Evolutionary conservation across 2,888 invertebrate genomes (phyloP), one percentile per base, ranked within the genome.

Genomic region (Taenaris catops): DNA sequence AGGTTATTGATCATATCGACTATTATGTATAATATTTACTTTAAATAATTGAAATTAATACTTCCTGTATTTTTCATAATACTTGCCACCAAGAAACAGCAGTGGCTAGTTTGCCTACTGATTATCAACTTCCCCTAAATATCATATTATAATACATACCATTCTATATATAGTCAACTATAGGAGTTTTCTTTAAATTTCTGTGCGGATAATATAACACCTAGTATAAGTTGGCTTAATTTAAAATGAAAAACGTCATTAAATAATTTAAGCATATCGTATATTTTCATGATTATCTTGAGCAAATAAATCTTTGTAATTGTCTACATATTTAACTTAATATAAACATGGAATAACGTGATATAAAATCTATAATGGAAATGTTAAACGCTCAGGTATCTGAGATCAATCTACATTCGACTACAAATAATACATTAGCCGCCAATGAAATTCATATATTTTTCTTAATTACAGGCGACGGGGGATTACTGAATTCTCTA

Each of bases 301-400:
- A 84, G 83, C 83, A 83, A 81, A 81, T 66, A 69, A 79, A 75
- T 66, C 68, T 73, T 74, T 76, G 69, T 57, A 74, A 71, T 75
- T 72, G 69, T 68, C 55, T 62, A 62, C 68, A 69, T 58, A 58
- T 76, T 73, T 67, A 73, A 69, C 78, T 80, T 78, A 76, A 75
- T 73, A 78, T 78, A 76, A 76, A 71, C 69, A 74, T 72, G 75
- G 75, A 80, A 80, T 80, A 86, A 83, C 81, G 74, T 64, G 63
- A 70, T 80, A 83, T 83, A 86, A 86, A 86, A 83, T 80, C 78
- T 83, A 80, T 63, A 70, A 71, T 80, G 80, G 78, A 80, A 81
- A 78, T 79, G 79, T 80, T 72, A 59, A 79, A 75, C 64, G 58
- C 64, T 78, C 73, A 79, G 76, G 79, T 79, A 74, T 73, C 76